Evolutionary conservation across 2,113 vertebrate genomes (phyloP).

Genomic region (Amphilophus citrinellus): DNA sequence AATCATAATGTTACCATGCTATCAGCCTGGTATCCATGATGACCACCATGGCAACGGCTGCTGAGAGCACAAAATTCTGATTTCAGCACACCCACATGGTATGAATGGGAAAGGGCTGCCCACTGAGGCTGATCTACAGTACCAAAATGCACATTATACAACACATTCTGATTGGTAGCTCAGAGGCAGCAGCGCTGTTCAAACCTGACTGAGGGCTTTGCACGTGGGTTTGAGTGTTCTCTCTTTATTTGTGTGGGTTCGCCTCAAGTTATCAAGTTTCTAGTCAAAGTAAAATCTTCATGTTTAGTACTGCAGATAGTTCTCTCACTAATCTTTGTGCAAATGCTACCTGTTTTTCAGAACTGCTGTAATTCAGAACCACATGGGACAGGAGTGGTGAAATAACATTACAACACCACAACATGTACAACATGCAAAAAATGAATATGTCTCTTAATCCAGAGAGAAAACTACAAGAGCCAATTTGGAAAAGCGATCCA

Average conservation of each 20-base stretch:
- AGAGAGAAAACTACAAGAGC: background rate
- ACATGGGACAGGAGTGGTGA: background rate
- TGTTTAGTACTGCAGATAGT: background rate
- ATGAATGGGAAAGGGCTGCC: slow-evolving; percentile 39
- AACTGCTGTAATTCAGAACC: slow-evolving; percentile 1
- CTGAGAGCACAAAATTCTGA: slow-evolving; percentile 40
- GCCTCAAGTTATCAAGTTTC: slow-evolving; percentile 6
- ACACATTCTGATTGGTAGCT: slow-evolving; percentile 6
- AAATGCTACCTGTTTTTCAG: background rate
- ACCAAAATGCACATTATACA: slow-evolving; percentile 31
- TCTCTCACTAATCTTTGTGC: background rate
- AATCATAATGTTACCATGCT: slow-evolving; percentile 48
- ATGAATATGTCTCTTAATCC: background rate
- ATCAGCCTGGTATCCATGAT: slow-evolving; percentile 46
- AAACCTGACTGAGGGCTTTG: slow-evolving; percentile 10
- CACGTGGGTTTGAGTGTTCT: slow-evolving; percentile 27
- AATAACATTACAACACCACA: background rate
- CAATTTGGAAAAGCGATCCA: background rate
- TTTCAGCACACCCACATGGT: slow-evolving; percentile 65
- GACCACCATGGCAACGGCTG: slow-evolving; percentile 66
- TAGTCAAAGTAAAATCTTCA: background rate
- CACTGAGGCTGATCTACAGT: slow-evolving; percentile 35
- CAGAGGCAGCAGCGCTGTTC: slow-evolving; percentile 6
- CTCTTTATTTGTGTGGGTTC: slow-evolving; percentile 1
- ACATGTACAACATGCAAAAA: background rate